phyloP scores from a whole-genome alignment of 2,888 invertebrate genomes.

The Zelleria hepariella region DNA sequence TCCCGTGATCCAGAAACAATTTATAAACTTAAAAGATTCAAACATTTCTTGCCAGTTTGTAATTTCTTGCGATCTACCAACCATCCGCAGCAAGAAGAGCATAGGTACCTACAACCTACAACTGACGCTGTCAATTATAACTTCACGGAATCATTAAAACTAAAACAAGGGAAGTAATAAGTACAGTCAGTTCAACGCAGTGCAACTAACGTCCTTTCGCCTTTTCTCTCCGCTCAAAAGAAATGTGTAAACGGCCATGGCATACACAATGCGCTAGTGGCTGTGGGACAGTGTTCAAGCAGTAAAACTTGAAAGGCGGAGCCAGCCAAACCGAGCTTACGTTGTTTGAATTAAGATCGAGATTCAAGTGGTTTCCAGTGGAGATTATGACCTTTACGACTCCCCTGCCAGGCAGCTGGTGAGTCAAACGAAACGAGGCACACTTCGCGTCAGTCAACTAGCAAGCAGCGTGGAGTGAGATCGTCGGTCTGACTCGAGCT shows the following conservation, averaged over 20 bases:
- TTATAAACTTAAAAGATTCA: no score
- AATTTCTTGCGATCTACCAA: no score
- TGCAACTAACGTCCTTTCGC: conserved; percentile 48
- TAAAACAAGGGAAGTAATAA: no score
- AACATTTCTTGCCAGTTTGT: no score
- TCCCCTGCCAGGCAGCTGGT: not conserved
- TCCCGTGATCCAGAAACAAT: no score
- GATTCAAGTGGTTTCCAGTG: not conserved
- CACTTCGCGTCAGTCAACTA: conserved; percentile 45
- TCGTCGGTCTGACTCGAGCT: conserved; percentile 3
- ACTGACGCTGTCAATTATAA: no score
- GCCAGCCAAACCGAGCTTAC: conserved; percentile 19
- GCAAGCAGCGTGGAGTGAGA: conserved; percentile 18
- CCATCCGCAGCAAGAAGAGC: no score
- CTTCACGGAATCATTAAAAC: no score
- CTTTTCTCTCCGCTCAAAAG: conserved; percentile 57
- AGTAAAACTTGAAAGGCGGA: conserved; percentile 12
- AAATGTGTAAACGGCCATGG: conserved; percentile 59
- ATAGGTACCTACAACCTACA: no score
- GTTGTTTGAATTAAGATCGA: not conserved
- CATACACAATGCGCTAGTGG: conserved; percentile 51
- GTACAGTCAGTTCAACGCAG: conserved; percentile 19
- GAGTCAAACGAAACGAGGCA: not conserved
- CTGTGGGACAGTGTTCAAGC: conserved; percentile 29
- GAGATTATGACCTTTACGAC: not conserved